These are phyloP conservation scores for Nasonia oneida DNA, from an alignment of 2,888 invertebrate species.

Conservation along the genomic window DNA sequence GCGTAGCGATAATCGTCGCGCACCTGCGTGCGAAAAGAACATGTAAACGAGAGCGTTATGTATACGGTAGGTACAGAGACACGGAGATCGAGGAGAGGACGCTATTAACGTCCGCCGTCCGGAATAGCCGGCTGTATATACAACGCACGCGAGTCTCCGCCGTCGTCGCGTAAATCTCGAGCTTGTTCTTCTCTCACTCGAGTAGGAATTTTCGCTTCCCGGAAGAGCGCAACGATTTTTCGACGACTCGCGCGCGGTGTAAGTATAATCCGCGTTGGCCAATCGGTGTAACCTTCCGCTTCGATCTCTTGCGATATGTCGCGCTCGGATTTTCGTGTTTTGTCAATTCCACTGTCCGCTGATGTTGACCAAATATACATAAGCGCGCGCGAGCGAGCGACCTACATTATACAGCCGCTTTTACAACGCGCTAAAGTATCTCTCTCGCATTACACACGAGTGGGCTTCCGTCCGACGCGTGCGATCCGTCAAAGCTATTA, in stretches of 20 bases:
- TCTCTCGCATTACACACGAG: not conserved
- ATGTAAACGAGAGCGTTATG: not conserved
- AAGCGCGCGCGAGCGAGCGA: not conserved
- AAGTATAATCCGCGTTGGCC: not conserved
- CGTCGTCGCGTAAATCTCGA: not conserved
- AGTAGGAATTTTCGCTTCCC: slow-evolving; percentile 1
- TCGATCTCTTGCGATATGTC: not conserved
- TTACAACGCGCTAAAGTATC: not conserved
- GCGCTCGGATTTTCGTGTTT: not conserved
- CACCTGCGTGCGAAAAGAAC: not conserved
- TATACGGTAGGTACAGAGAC: not conserved
- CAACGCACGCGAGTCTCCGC: slow-evolving; percentile 14
- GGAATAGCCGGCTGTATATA: slow-evolving; percentile 49
- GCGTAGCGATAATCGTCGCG: not conserved
- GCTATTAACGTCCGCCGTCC: slow-evolving; percentile 56
- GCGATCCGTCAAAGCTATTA: too few species aligned
- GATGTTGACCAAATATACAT: not conserved
- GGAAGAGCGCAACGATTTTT: slow-evolving; percentile 23
- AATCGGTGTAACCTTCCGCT: not conserved
- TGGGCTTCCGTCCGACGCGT: not conserved
- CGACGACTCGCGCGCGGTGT: not conserved
- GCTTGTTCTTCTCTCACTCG: not conserved
- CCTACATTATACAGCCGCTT: slow-evolving; percentile 1
- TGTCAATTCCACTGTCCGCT: not conserved
- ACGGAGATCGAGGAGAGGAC: slow-evolving; percentile 24